Evolutionary conservation across 2,797 vertebrate genomes (phyloP).

Genomic region (Chrosomus eos): DNA sequence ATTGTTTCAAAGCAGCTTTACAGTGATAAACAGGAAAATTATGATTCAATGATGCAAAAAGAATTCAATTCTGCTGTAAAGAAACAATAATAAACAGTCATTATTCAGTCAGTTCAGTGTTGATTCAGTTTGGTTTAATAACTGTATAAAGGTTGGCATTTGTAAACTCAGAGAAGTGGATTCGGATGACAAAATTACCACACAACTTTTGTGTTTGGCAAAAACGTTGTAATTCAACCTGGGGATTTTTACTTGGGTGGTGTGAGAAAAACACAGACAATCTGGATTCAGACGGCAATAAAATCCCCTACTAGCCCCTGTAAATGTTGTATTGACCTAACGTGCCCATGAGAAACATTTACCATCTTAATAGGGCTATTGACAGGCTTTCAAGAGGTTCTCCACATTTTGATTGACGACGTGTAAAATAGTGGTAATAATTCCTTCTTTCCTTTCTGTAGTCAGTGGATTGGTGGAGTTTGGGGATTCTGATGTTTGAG

Average conservation of each 20-base stretch:
- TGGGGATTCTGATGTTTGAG: conserved; percentile 93
- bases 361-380: background rate
- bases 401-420: background rate
- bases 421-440: background rate
- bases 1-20: too few species aligned
- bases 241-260: background rate
- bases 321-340: background rate
- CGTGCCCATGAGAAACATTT: background rate
- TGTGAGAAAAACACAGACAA: background rate
- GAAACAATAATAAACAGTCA: too few species aligned
- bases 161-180: too few species aligned
- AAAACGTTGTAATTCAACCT: background rate
- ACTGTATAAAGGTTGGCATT: too few species aligned
- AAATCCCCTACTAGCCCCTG: background rate
- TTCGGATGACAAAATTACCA: too few species aligned
- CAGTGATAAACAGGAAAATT: too few species aligned
- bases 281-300: background rate
- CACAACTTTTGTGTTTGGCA: background rate
- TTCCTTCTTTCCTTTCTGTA: conserved; percentile 56
- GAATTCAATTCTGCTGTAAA: too few species aligned
- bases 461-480: conserved; percentile 96
- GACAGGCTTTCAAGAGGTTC: background rate
- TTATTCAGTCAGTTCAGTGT: too few species aligned
- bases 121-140: too few species aligned
- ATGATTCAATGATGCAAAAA: too few species aligned